phyloP scores from a whole-genome alignment of 2,888 invertebrate species.

The Scaptomyza flava region DNA sequence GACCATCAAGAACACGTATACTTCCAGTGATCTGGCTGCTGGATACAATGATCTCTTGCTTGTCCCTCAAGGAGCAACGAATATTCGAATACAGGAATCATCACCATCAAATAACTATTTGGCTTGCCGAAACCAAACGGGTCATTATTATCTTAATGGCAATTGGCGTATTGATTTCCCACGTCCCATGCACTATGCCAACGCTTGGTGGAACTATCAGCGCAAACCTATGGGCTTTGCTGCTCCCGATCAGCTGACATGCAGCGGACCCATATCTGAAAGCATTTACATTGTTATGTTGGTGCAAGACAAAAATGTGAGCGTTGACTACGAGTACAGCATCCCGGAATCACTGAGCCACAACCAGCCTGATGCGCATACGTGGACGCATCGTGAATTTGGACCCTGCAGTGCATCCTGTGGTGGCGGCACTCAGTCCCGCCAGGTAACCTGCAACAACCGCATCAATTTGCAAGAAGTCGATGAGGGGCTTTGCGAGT shows the following conservation, averaged over 20 bases:
- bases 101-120: constrained; percentile 94
- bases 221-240: constrained; percentile 91
- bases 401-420: constrained; percentile 93
- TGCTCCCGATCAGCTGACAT: constrained; percentile 93
- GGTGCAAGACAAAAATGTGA: constrained; percentile 93
- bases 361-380: constrained; percentile 90
- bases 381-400: constrained; percentile 90
- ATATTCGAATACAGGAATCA: constrained; percentile 92
- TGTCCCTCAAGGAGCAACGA: constrained; percentile 97
- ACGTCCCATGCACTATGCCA: constrained; percentile 90
- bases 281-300: constrained; percentile 93
- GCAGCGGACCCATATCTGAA: constrained; percentile 96
- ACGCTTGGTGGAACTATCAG: constrained; percentile 94
- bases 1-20: constrained; percentile 89
- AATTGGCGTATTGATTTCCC: constrained; percentile 97
- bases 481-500: constrained; percentile 92
- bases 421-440: constrained; percentile 93
- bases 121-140: constrained; percentile 93
- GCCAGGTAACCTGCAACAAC: constrained; percentile 92
- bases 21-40: constrained; percentile 89
- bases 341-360: constrained; percentile 90
- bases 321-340: constrained; percentile 95
- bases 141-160: constrained; percentile 96
- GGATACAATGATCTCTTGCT: constrained; percentile 97
- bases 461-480: constrained; percentile 89